Evolutionary conservation across 2,113 vertebrate genomes (phyloP).

Genomic region (Puntigrus tetrazona): DNA sequence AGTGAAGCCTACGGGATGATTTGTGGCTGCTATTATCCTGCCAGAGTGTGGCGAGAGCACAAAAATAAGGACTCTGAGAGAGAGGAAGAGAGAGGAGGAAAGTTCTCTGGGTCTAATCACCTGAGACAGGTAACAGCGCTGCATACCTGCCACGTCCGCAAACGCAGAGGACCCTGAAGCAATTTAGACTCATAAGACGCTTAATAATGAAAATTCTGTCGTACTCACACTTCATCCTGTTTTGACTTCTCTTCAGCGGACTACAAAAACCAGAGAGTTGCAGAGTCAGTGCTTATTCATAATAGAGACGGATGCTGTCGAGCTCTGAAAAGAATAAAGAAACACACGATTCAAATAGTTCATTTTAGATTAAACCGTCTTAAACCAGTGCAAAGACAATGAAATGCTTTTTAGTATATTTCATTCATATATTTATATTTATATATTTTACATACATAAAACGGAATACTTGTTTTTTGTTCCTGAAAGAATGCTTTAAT

Average conservation of each 20-base stretch:
- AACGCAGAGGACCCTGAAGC: neutral
- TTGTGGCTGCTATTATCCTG: conserved; percentile 72
- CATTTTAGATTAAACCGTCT: neutral
- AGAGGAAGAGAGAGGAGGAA: neutral
- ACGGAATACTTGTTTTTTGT: too few species aligned
- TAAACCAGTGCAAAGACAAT: neutral
- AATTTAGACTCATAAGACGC: neutral
- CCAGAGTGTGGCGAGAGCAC: conserved; percentile 7
- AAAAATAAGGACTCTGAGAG: neutral
- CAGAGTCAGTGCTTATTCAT: neutral
- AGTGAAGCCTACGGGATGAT: conserved; percentile 68
- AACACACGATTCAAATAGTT: neutral
- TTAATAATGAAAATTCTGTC: neutral
- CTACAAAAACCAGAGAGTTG: neutral
- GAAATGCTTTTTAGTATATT: too few species aligned
- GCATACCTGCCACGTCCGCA: neutral
- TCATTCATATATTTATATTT: too few species aligned
- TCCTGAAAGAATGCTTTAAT: too few species aligned
- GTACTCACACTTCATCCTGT: neutral
- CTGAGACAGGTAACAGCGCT: conserved; percentile 17
- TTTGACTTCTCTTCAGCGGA: neutral
- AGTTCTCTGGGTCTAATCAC: conserved; percentile 5
- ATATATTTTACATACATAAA: too few species aligned
- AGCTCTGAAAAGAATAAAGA: neutral
- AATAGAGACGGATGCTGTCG: neutral